Percentiles rank a stretch among this genome's conserved stretches.
Conservation (phyloP, 2,888 invertebrate species). For the Drosophila macrospina region DNA sequence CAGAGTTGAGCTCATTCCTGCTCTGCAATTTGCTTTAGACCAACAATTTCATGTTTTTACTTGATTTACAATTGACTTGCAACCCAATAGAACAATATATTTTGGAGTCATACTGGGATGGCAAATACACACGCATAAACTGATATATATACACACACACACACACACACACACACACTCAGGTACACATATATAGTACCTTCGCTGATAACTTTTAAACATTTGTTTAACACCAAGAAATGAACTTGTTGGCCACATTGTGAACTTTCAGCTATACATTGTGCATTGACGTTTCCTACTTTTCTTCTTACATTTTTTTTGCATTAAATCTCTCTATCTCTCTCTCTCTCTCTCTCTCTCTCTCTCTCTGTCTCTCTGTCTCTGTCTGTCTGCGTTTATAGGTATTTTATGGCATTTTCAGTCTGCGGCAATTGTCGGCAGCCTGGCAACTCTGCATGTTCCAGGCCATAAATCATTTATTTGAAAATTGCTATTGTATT, state of each 20-base stretch:
- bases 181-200: neutral
- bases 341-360: conserved; percentile 4
- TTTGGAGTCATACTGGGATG: neutral
- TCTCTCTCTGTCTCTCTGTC: neutral
- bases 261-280: conserved; percentile 45
- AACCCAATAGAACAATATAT: neutral
- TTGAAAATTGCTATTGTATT: conserved; percentile 80
- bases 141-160: neutral
- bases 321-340: neutral
- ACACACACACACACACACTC: neutral
- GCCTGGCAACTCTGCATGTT: conserved; percentile 48
- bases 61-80: conserved; percentile 11
- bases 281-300: conserved; percentile 12
- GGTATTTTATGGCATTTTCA: conserved; percentile 55
- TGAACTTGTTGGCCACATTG: conserved; percentile 38
- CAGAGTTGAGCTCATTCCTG: too few species aligned
- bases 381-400: conserved; percentile 21
- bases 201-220: neutral
- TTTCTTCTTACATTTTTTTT: neutral
- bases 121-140: neutral
- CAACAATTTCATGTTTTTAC: neutral
- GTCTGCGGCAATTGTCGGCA: conserved; percentile 58
- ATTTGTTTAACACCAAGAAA: conserved; percentile 25
- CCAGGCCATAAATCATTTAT: conserved; percentile 75
- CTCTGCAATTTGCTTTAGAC: too few species aligned